Evolutionary conservation across 1,140 invertebrate genomes (phyloP), one percentile per base, ranked within the genome.

Genomic region (Drusus annulatus): DNA sequence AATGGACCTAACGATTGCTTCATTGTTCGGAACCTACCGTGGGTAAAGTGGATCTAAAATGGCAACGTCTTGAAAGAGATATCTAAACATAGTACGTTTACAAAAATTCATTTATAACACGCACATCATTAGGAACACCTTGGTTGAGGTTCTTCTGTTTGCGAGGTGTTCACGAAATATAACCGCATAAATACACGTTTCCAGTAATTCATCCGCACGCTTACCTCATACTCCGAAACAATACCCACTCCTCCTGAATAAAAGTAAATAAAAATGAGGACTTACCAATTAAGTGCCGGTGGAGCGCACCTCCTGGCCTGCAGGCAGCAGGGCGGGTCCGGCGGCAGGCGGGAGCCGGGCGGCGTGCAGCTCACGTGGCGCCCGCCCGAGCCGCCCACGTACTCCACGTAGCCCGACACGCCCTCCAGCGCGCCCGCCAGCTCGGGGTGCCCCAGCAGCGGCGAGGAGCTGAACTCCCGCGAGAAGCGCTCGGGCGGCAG

Each of bases 241-340:
- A 28, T 28, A n/a, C n/a, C n/a, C n/a, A n/a, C n/a, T n/a, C n/a
- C n/a, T n/a, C n/a, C n/a, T n/a, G n/a, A 3, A 28, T 28, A 6
- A 7, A 4, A 36, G 31, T 36, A 36, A 36, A 36, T 7, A 45
- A 13, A 13, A 13, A 45, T 13, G 8, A 1, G 13, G 79, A 92
- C 92, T 93, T 84, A 94, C 93, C 93, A 94, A 87, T 92, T 85
- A 88, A 91, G 86, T 86, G 92, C 85, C 84, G 90, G 86, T 84
- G 90, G 88, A n/a, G 88, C 86, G 80, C 89, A 85, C 83, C 87
- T 89, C 85, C 85, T 87, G 86, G 83, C 91, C 85, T 89, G 92
- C 86, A 85, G 89, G 81, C 81, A 92, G 87, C 86, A 92, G 56
- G 84, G 91, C 80, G 84, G 91, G 88, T 85, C 88, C 25, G 91